These are phyloP conservation scores for Paracyclopina nana DNA, from an alignment of 1,140 invertebrate genomes.

Conservation along the genomic window DNA sequence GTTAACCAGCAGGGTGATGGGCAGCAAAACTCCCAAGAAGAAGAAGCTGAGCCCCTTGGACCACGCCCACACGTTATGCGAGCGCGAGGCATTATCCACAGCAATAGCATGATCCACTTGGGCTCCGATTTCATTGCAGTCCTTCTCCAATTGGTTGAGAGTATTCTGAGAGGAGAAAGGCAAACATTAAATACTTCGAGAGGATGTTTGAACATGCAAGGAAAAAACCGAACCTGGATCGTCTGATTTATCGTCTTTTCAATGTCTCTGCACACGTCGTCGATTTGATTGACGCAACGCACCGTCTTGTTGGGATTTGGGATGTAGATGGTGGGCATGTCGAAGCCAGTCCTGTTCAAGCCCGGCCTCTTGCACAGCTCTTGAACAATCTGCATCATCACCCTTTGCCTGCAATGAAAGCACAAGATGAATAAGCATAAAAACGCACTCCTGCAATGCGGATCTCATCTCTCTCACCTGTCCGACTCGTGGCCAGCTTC, in stretches of 20 bases:
- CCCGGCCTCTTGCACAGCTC: conserved; percentile 39
- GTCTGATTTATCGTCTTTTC: conserved; percentile 39
- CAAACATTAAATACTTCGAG: background rate
- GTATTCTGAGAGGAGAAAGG: no score
- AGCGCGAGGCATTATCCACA: conserved; percentile 25
- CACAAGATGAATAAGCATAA: conserved; percentile 18
- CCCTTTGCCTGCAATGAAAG: no score
- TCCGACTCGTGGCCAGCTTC: conserved; percentile 29
- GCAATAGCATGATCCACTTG: conserved; percentile 29
- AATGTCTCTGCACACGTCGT: conserved; percentile 36
- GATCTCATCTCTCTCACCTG: no score
- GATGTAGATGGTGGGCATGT: conserved; percentile 41
- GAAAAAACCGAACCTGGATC: no score
- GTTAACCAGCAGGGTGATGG: conserved; percentile 27
- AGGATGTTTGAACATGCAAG: background rate
- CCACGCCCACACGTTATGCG: conserved; percentile 22
- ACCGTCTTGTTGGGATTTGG: conserved; percentile 31
- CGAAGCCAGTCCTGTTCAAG: conserved; percentile 37
- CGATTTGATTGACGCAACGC: conserved; percentile 37
- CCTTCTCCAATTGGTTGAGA: conserved; percentile 35
- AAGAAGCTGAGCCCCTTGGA: conserved; percentile 26
- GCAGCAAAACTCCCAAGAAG: conserved; percentile 27
- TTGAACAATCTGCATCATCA: conserved; percentile 44
- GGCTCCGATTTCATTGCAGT: conserved; percentile 32
- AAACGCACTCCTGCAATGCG: no score